A percentile compares a stretch with the other conserved stretches of the same genome.
Evolutionary conservation across 2,113 vertebrate species (phyloP).

Genomic region (Tyrannus savana): DNA sequence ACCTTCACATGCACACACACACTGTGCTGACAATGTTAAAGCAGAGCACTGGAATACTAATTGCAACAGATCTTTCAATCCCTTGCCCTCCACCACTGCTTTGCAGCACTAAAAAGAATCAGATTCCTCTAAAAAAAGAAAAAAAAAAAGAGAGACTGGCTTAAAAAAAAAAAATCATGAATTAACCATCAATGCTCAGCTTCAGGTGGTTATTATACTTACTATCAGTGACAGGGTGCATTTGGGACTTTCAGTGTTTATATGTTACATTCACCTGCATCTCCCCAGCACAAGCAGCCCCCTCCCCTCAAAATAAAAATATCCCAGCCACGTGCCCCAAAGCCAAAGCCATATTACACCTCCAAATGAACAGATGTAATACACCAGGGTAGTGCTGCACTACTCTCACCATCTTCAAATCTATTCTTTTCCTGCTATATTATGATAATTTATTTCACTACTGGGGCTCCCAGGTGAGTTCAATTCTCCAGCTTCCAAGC

Average conservation of each 20-base stretch:
- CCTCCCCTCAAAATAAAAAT: background rate
- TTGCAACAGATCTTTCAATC: background rate
- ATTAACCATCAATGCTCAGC: background rate
- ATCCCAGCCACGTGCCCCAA: background rate
- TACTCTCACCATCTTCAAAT: background rate
- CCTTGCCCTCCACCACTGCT: background rate
- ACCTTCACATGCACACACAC: background rate
- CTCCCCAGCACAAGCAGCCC: background rate
- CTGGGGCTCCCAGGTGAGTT: constrained; percentile 18
- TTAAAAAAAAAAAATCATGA: background rate
- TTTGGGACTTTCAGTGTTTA: background rate
- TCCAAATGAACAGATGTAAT: background rate
- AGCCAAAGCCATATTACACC: background rate
- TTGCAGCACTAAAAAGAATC: background rate
- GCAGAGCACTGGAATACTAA: background rate
- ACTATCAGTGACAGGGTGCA: background rate
- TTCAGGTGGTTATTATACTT: background rate
- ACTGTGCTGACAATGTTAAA: background rate
- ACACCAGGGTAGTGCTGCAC: background rate
- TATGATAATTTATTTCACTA: constrained; percentile 53
- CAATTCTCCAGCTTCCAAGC: constrained; percentile 18
- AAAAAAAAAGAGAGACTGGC: background rate
- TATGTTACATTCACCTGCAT: background rate
- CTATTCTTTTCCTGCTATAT: background rate
- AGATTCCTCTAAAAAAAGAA: background rate